Conservation (phyloP, 2,113 vertebrate genomes). For the Typhlomys cinereus region DNA sequence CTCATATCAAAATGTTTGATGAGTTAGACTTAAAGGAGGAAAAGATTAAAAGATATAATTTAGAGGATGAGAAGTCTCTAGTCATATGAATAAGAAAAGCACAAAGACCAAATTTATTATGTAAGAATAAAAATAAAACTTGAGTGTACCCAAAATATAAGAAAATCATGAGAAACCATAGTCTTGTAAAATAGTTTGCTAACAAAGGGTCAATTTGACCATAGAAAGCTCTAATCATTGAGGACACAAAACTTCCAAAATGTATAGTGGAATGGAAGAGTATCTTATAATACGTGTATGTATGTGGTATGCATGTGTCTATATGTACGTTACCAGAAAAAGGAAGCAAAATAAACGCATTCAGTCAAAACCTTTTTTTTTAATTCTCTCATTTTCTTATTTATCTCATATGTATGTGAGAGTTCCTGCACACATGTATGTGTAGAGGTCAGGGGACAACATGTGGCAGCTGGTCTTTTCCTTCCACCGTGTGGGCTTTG, state of each 20-base stretch:
- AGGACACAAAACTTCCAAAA: background rate
- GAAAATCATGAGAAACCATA: slow-evolving; percentile 16
- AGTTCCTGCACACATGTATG: no score
- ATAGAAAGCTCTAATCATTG: background rate
- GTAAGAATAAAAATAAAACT: background rate
- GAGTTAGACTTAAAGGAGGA: slow-evolving; percentile 33
- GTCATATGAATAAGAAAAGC: background rate
- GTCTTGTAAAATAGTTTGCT: background rate
- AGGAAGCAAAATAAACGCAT: background rate
- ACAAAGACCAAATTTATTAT: background rate
- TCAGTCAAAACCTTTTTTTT: no score
- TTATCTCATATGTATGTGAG: no score
- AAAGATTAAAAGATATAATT: background rate
- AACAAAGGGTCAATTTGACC: background rate
- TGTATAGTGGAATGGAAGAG: background rate
- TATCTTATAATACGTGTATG: background rate
- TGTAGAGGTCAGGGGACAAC: no score
- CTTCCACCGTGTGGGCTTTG: no score
- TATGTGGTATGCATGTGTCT: background rate
- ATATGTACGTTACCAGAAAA: background rate
- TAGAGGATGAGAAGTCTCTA: background rate
- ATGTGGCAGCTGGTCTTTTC: no score
- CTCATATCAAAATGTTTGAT: slow-evolving; percentile 5
- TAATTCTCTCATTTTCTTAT: no score
- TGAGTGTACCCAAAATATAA: background rate